Conservation (phyloP, 1,140 invertebrate species). For the Leptestheria dahalacensis region DNA sequence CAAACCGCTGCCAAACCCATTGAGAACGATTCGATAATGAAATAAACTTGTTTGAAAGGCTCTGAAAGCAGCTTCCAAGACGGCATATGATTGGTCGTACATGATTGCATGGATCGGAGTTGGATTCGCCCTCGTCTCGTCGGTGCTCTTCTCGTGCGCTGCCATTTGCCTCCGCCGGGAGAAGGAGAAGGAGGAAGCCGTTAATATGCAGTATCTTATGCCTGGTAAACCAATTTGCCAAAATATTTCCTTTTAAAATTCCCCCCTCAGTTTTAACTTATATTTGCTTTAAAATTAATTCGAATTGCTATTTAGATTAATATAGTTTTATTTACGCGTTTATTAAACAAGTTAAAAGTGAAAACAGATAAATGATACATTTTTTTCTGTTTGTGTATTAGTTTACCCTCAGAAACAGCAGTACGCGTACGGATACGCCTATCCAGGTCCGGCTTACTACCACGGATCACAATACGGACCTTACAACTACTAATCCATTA, state of each 20-base stretch:
- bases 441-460: constrained; percentile 57
- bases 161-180: constrained; percentile 60
- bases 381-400: constrained; percentile 15
- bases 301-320: no score
- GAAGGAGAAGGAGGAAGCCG: constrained; percentile 77
- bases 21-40: no score
- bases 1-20: no score
- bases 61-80: constrained; percentile 8
- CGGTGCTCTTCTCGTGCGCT: constrained; percentile 60
- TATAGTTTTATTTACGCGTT: no score
- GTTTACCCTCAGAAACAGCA: constrained; percentile 86
- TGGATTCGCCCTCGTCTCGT: constrained; percentile 51
- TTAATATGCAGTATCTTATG: constrained; percentile 96
- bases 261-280: no score
- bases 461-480: constrained; percentile 84
- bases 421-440: constrained; percentile 65
- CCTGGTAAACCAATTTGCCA: constrained; percentile 54
- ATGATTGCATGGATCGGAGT: constrained; percentile 66
- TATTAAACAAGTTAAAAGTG: no score
- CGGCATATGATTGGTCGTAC: constrained; percentile 41
- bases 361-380: no score
- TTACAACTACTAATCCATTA: constrained; percentile 35
- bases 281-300: no score
- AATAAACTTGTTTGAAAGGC: neutral
- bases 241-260: constrained; percentile 6